Evolutionary conservation across 2,888 invertebrate genomes (phyloP).

Genomic region (Drosophila leonis): DNA sequence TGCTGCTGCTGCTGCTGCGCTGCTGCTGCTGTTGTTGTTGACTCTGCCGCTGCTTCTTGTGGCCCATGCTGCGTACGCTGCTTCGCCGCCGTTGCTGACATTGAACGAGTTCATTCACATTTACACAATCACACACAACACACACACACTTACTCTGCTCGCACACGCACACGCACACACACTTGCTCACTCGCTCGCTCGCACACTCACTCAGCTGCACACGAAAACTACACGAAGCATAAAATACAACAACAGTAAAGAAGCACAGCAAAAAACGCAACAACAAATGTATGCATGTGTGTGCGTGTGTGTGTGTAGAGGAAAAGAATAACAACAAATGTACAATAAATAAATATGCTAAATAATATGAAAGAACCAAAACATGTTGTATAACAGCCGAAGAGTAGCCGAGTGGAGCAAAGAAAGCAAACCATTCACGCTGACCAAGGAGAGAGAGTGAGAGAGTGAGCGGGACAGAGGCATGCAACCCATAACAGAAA

Average conservation of each 20-base stretch:
- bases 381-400: constrained; percentile 58
- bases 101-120: constrained; percentile 86
- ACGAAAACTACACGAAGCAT: constrained; percentile 74
- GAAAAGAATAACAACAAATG: constrained; percentile 51
- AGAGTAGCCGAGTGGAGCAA: constrained; percentile 31
- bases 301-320: constrained; percentile 21
- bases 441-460: constrained; percentile 6
- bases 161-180: constrained; percentile 54
- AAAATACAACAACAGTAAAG: constrained; percentile 56
- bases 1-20: constrained; percentile 37
- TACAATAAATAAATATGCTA: constrained; percentile 77
- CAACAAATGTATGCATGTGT: constrained; percentile 33
- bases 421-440: constrained; percentile 43
- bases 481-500: constrained; percentile 44
- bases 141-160: constrained; percentile 20
- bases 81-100: constrained; percentile 80
- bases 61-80: constrained; percentile 74
- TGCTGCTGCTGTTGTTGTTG: constrained; percentile 23
- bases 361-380: constrained; percentile 72
- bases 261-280: constrained; percentile 50
- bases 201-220: constrained; percentile 36
- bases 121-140: constrained; percentile 66
- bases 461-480: constrained; percentile 19
- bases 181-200: constrained; percentile 56
- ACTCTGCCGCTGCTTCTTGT: constrained; percentile 44